A percentile compares a stretch with the other conserved stretches of the same genome.
These are phyloP conservation scores for Drosophila pegasa DNA, from an alignment of 2,888 invertebrate species.

Conservation along the genomic window DNA sequence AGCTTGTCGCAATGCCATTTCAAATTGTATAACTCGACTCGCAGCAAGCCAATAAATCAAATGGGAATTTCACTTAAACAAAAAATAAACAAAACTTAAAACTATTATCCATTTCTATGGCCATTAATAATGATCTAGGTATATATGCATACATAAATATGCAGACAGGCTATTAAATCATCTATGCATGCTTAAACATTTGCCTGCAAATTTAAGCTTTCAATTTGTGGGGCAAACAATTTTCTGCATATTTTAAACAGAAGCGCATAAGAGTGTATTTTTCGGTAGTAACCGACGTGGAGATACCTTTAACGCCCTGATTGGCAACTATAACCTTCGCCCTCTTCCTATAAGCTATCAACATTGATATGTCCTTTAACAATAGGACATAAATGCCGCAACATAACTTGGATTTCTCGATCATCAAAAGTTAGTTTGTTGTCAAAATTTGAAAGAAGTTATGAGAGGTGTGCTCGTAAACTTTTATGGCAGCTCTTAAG, in stretches of 20 bases:
- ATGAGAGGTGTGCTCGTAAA: too few species aligned
- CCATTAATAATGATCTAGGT: not conserved
- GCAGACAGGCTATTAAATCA: not conserved
- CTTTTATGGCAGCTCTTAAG: too few species aligned
- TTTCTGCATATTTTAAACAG: not conserved
- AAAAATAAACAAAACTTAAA: not conserved
- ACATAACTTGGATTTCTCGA: too few species aligned
- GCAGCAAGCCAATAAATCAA: conserved; percentile 19
- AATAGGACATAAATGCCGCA: too few species aligned
- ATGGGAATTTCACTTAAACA: not conserved
- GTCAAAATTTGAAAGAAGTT: too few species aligned
- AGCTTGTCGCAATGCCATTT: conserved; percentile 11
- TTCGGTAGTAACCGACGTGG: not conserved
- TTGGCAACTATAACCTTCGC: not conserved
- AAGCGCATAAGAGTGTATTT: not conserved
- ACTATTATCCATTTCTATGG: not conserved
- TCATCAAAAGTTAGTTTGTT: too few species aligned
- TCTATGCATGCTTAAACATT: not conserved
- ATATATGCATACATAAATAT: not conserved
- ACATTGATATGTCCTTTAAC: too few species aligned
- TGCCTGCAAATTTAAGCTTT: not conserved
- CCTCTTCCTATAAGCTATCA: not conserved
- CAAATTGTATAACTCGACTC: conserved; percentile 9
- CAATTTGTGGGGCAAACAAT: not conserved
- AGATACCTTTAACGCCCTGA: not conserved